These are phyloP conservation scores for Lumbricus terrestris DNA, from an alignment of 2,888 invertebrate species.

Conservation along the genomic window DNA sequence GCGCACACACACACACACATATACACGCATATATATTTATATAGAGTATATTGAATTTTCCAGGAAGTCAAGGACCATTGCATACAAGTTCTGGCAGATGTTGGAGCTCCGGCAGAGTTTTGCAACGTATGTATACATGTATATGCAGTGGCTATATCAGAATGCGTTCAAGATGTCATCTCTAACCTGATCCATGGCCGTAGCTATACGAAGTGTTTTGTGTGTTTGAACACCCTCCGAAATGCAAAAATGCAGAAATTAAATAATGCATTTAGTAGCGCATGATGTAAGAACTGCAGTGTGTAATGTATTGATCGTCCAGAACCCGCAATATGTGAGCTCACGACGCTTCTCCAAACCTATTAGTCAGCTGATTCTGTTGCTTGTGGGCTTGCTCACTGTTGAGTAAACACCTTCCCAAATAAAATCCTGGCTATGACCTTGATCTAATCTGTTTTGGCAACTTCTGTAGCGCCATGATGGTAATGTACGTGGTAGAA, in stretches of 20 bases:
- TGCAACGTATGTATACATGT: slow-evolving; percentile 30
- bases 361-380: no score
- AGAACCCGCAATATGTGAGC: no score
- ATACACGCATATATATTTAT: neutral
- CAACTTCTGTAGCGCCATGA: neutral
- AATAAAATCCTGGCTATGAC: no score
- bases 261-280: no score
- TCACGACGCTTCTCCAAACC: no score
- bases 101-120: slow-evolving; percentile 29
- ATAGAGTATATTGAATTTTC: neutral
- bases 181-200: neutral
- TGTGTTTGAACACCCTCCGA: no score
- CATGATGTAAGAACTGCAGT: no score
- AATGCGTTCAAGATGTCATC: neutral
- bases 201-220: no score
- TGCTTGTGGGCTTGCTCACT: no score
- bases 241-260: no score
- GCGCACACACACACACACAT: neutral
- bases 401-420: no score
- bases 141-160: neutral
- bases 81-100: slow-evolving; percentile 26
- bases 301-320: no score
- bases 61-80: slow-evolving; percentile 29
- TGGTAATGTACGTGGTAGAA: neutral
- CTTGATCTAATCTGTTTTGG: neutral